A percentile compares a stretch with the other conserved stretches of the same genome.
Evolutionary conservation across 2,113 vertebrate species (phyloP).

Genomic region (Mus pahari): DNA sequence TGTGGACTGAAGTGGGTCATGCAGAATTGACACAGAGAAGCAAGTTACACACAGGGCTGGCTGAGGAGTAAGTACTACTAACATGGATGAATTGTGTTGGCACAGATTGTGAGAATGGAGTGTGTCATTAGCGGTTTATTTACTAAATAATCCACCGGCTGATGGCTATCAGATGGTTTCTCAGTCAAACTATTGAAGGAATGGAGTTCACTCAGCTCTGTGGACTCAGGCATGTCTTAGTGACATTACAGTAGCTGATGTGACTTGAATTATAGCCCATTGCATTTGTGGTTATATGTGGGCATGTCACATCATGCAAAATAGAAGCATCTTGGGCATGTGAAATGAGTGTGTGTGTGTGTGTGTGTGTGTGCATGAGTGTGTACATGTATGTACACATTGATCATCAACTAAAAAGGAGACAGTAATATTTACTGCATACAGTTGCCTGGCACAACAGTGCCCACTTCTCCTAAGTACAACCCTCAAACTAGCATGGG

Average conservation of each 20-base stretch:
- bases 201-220: background rate
- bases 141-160: constrained; percentile 19
- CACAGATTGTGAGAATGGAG: background rate
- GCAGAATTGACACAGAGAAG: background rate
- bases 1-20: background rate
- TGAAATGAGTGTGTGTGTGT: background rate
- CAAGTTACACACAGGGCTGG: background rate
- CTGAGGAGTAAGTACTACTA: background rate
- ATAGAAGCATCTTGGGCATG: background rate
- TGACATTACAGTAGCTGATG: background rate
- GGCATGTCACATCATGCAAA: background rate
- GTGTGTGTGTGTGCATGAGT: background rate
- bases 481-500: background rate
- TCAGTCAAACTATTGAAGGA: background rate
- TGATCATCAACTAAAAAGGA: background rate
- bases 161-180: constrained; percentile 49
- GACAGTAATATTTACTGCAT: background rate
- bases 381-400: background rate
- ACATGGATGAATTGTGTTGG: background rate
- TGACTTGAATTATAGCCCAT: background rate
- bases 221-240: background rate
- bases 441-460: background rate
- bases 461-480: background rate
- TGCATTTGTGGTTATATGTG: background rate
- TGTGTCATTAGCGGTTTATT: background rate